These are phyloP conservation scores for Gryllus longicercus DNA, from an alignment of 2,888 invertebrate species.

Conservation along the genomic window DNA sequence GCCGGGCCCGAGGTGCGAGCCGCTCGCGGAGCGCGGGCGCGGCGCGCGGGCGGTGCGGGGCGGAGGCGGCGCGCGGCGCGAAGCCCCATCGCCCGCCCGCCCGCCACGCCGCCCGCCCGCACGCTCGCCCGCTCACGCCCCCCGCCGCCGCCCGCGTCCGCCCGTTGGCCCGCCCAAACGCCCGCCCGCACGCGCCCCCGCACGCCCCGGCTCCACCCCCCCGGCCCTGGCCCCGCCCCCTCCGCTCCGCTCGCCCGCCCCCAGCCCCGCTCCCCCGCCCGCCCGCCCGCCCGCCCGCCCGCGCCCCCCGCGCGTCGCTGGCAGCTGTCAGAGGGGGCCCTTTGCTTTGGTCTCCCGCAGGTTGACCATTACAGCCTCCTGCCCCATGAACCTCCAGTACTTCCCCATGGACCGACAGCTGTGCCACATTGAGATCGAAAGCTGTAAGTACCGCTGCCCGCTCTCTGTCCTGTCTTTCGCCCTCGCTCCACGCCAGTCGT, in stretches of 20 bases:
- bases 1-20: not conserved
- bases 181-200: not conserved
- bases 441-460: conserved; percentile 79
- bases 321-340: too few relatives aligned
- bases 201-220: not conserved
- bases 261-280: not conserved
- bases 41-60: not conserved
- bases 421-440: conserved; percentile 94
- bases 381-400: conserved; percentile 94
- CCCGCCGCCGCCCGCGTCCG: not conserved
- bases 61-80: not conserved
- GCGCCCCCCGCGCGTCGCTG: not conserved
- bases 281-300: not conserved
- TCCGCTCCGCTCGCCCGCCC: not conserved
- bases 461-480: conserved; percentile 33
- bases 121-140: not conserved
- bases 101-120: not conserved
- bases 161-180: not conserved
- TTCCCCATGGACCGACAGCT: conserved; percentile 95
- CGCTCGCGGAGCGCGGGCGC: not conserved
- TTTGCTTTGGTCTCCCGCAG: conserved; percentile 62
- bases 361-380: conserved; percentile 91
- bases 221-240: not conserved
- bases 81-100: not conserved
- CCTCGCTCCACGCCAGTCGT: not conserved